Evolutionary conservation across 2,113 vertebrate species (phyloP).

Genomic region (Mystacornis crossleyi): DNA sequence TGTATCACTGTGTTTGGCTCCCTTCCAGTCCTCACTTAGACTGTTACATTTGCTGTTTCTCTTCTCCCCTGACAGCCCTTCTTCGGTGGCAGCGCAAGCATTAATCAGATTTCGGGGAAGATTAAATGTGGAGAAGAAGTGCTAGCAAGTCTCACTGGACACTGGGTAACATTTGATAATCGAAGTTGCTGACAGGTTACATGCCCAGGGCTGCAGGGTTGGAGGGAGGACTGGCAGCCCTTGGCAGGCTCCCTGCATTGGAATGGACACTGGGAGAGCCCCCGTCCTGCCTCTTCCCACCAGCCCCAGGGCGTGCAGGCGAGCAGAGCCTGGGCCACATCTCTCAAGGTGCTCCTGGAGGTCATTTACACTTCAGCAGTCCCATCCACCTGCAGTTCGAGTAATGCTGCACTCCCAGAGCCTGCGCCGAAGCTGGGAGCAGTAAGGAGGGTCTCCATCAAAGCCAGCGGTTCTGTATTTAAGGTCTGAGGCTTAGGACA

Average conservation of each 20-base stretch:
- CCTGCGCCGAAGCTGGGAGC: not conserved
- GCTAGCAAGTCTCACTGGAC: conserved; percentile 84
- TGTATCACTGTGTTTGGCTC: not conserved
- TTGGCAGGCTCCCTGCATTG: not conserved
- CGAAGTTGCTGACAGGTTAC: not conserved
- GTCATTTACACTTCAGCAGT: not conserved
- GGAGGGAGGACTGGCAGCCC: not conserved
- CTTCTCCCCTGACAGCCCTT: conserved; percentile 82
- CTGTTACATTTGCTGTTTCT: not conserved
- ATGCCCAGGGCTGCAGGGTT: not conserved
- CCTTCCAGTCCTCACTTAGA: not conserved
- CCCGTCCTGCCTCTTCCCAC: fast-evolving
- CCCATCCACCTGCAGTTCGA: not conserved
- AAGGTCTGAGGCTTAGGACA: not conserved
- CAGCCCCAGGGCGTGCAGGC: not conserved
- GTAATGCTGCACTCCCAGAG: not conserved
- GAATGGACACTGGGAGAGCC: not conserved
- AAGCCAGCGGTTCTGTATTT: not conserved
- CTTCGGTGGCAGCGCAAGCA: conserved; percentile 84
- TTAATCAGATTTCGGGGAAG: conserved; percentile 93
- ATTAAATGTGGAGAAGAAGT: conserved; percentile 86
- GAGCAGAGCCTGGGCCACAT: not conserved
- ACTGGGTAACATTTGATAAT: conserved; percentile 82
- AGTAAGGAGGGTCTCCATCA: not conserved
- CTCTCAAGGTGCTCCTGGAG: not conserved